These are phyloP conservation scores for Anguilla megastoma DNA, from an alignment of 2,797 vertebrate species.

Conservation along the genomic window DNA sequence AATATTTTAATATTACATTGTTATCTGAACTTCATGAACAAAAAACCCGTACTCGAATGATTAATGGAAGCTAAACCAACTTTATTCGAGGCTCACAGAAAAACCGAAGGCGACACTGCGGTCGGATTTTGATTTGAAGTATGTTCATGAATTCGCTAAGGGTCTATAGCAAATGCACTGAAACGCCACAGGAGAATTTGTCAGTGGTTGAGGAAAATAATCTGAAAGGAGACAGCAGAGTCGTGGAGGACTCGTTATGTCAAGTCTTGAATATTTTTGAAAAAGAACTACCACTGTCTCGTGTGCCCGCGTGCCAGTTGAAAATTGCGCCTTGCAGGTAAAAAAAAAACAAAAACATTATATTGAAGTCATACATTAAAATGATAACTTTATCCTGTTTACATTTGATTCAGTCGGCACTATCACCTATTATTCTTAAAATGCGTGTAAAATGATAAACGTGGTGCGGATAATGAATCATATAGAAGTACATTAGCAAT, in stretches of 20 bases:
- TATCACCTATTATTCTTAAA: neutral
- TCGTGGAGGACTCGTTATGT: neutral
- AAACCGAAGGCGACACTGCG: neutral
- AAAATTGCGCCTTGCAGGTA: neutral
- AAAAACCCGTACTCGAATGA: neutral
- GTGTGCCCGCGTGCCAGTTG: neutral
- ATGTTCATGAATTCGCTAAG: conserved; percentile 2
- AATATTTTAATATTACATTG: conserved; percentile 9
- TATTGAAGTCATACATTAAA: neutral
- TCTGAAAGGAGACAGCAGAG: neutral
- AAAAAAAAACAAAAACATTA: neutral
- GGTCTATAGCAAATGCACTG: neutral
- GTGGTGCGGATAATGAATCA: neutral
- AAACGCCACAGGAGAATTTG: neutral
- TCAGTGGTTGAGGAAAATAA: neutral
- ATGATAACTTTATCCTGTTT: neutral
- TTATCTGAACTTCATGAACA: neutral
- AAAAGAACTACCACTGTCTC: neutral
- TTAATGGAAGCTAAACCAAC: neutral
- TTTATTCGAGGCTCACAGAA: neutral
- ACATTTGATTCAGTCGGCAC: too few species aligned
- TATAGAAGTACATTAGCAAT: neutral
- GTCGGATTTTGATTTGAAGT: neutral
- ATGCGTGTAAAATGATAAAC: neutral
- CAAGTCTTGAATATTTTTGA: neutral